Base-by-base conservation (phyloP, 2,888 invertebrate genomes). In the Eristalis tenax region DNA sequence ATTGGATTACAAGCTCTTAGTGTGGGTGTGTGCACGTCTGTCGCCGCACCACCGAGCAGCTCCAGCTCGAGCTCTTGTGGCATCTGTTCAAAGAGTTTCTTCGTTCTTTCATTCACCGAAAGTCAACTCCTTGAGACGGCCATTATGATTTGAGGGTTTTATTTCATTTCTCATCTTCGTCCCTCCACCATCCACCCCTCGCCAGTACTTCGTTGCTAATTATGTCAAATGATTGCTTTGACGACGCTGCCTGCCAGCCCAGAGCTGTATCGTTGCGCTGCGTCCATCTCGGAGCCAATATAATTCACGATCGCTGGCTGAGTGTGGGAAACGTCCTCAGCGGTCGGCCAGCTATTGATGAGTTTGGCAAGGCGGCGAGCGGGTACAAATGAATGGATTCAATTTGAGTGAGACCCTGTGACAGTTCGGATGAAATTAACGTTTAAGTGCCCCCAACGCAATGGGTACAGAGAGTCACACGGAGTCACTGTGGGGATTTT, bases 1-100 rank as follows among this genome's bases (percentile, higher is more conserved):
- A 86, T 86, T 82, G 77, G 69, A 86, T 86, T 78, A 81, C 76
- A 77, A 82, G 69, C 63, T 22, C 50, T 76, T 68, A 32, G 5
- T 61, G 35, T 10, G 26, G 26, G 26, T 11, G 40, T 22, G 13
- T 32, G 28, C 28, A 10, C 32, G 11, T 26, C 23, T 4, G 50
- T 5, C 5, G n/a, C 18, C 1, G 18, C 11, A 59, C 71, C 59
- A 57, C 23, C 73, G 80, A 66, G 26, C 2, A 26, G 26, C 3
- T 26, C 26, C 26, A 26, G 26, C 26, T 64, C 56, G 50, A 56
- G 75, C 50, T 18, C 35, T 35, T 23, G 64, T 40, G 56, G 38
- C 43, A 43, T 77, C 71, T 79, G 57, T 13, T 28, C 23, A n/a
- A 23, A 63, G 40, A n/a, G 32, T 56, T 64, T 6, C 50, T 50